Conservation (phyloP, 2,888 invertebrate species). For the Pseudococcus jackbeardsleyi region DNA sequence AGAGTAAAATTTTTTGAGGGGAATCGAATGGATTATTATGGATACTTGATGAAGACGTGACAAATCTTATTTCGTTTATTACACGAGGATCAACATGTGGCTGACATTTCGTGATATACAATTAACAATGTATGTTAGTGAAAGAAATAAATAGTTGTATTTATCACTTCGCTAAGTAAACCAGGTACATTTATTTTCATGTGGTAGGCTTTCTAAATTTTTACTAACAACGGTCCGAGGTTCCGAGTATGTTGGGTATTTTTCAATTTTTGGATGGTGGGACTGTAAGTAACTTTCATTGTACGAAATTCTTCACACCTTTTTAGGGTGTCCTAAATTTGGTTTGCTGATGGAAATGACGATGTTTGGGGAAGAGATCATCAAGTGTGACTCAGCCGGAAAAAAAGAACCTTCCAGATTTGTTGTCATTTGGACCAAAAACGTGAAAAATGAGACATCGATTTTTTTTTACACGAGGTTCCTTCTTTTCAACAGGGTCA, state of each 20-base stretch:
- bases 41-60: conserved; percentile 12
- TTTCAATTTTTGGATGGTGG: neutral
- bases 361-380: too few species aligned
- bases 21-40: neutral
- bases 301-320: neutral
- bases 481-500: too few species aligned
- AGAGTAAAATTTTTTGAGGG: neutral
- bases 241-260: neutral
- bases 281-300: too few species aligned
- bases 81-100: neutral
- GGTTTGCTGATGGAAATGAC: too few species aligned
- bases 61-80: conserved; percentile 17
- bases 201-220: conserved; percentile 19
- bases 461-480: too few species aligned
- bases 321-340: neutral
- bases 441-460: too few species aligned
- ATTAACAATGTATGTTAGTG: conserved; percentile 10
- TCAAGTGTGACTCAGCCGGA: too few species aligned
- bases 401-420: too few species aligned
- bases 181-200: neutral
- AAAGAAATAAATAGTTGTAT: conserved; percentile 35
- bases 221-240: neutral
- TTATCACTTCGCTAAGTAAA: conserved; percentile 21
- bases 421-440: too few species aligned
- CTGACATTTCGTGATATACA: conserved; percentile 1